phyloP scores from a whole-genome alignment of 2,888 invertebrate species.

The Sesia bembeciformis region DNA sequence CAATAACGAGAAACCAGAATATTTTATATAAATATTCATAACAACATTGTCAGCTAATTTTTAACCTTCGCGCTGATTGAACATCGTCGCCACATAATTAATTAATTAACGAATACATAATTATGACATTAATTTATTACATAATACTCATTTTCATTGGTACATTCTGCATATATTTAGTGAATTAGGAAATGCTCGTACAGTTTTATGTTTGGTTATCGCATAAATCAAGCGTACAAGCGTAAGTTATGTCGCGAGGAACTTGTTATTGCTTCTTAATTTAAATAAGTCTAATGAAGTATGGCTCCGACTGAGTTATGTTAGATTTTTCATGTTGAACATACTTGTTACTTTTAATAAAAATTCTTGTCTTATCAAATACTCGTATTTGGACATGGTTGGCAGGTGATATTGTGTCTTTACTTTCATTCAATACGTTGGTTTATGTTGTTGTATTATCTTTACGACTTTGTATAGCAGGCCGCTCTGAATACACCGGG shows the following conservation, averaged over 20 bases:
- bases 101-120: constrained; percentile 60
- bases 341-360: constrained; percentile 27
- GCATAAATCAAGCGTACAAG: constrained; percentile 47
- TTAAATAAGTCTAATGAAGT: constrained; percentile 56
- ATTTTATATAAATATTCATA: constrained; percentile 33
- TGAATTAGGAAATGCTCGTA: constrained; percentile 36
- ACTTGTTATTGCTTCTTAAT: constrained; percentile 52
- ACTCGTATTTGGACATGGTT: constrained; percentile 4
- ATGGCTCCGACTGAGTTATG: constrained; percentile 22
- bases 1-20: constrained; percentile 6
- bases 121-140: constrained; percentile 47
- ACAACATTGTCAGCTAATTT: constrained; percentile 52
- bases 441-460: constrained; percentile 30
- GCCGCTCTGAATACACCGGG: constrained; percentile 24
- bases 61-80: constrained; percentile 54
- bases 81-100: constrained; percentile 56
- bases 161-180: constrained; percentile 44
- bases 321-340: constrained; percentile 23
- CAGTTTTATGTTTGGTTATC: constrained; percentile 10
- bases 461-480: constrained; percentile 25
- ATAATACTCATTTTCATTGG: constrained; percentile 48
- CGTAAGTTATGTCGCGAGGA: constrained; percentile 39
- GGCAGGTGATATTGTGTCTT: constrained; percentile 20
- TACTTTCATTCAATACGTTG: constrained; percentile 27
- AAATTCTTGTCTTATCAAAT: constrained; percentile 13